phyloP scores from a whole-genome alignment of 2,797 vertebrate genomes.

The Prunella strophiata region DNA sequence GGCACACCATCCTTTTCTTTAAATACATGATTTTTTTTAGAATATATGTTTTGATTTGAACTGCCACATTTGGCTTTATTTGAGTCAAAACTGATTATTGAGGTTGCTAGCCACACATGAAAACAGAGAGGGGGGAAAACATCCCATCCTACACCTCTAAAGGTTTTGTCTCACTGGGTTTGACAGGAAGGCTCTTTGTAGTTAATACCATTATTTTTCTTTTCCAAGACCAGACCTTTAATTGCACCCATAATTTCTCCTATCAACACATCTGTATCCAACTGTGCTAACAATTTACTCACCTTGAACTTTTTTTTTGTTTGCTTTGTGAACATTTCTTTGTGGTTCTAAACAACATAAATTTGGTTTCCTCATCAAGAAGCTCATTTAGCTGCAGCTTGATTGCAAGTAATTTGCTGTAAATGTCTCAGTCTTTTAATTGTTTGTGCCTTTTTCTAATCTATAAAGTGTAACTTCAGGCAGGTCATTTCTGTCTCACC shows the following conservation, averaged over 20 bases:
- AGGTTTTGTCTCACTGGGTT: background rate
- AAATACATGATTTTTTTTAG: background rate
- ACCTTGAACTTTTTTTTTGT: constrained; percentile 71
- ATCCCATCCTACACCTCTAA: background rate
- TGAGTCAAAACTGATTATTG: background rate
- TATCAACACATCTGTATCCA: constrained; percentile 60
- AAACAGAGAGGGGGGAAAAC: background rate
- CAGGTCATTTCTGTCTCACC: constrained; percentile 75
- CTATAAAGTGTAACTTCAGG: constrained; percentile 81
- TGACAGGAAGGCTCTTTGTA: background rate
- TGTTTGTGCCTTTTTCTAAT: constrained; percentile 77
- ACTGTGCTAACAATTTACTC: constrained; percentile 64
- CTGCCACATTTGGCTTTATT: background rate
- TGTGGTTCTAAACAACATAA: constrained; percentile 75
- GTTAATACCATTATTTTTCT: background rate
- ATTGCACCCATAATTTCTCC: constrained; percentile 38
- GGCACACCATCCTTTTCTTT: background rate
- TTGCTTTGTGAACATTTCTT: constrained; percentile 66
- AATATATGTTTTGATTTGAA: background rate
- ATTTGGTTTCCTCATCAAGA: constrained; percentile 79
- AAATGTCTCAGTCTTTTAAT: constrained; percentile 79
- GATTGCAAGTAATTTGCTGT: constrained; percentile 82
- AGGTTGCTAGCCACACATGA: background rate
- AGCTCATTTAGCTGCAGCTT: constrained; percentile 79
- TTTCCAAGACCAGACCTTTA: constrained; percentile 12